Conservation (phyloP, 2,888 invertebrate genomes). For the Latrodectus elegans region DNA sequence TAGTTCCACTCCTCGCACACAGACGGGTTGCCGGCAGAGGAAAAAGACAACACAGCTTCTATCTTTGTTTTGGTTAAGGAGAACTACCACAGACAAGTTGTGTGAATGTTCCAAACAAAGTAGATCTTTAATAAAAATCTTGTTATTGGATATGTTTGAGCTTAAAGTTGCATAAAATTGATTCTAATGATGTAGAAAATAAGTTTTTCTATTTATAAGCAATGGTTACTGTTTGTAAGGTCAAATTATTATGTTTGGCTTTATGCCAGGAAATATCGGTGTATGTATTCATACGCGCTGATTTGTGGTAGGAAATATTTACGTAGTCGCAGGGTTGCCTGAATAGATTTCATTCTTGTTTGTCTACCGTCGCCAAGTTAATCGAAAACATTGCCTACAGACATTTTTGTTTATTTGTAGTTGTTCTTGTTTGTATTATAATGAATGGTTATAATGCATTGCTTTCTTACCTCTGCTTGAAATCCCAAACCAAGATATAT, state of each 20-base stretch:
- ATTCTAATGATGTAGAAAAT: background rate
- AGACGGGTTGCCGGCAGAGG: constrained; percentile 35
- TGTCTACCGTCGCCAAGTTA: constrained; percentile 37
- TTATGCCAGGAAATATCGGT: constrained; percentile 38
- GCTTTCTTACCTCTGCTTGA: too few species aligned
- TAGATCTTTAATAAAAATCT: constrained; percentile 23
- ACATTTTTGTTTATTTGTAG: too few species aligned
- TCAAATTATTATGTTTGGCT: constrained; percentile 23
- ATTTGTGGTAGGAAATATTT: constrained; percentile 41
- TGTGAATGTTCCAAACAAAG: constrained; percentile 65
- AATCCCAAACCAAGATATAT: too few species aligned
- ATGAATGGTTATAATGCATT: too few species aligned
- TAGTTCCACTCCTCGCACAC: background rate
- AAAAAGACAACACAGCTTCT: constrained; percentile 51
- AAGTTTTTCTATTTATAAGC: constrained; percentile 6
- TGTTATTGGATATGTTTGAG: too few species aligned
- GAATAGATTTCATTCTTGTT: constrained; percentile 52
- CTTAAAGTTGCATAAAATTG: too few species aligned
- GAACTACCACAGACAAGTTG: constrained; percentile 28
- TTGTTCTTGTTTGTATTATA: too few species aligned
- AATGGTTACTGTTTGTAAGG: background rate
- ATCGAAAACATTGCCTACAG: too few species aligned
- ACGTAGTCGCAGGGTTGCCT: constrained; percentile 55
- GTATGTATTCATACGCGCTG: constrained; percentile 49
- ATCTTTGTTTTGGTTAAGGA: constrained; percentile 64